Evolutionary conservation across 2,888 invertebrate species (phyloP).

Genomic region (Nomada fucata): DNA sequence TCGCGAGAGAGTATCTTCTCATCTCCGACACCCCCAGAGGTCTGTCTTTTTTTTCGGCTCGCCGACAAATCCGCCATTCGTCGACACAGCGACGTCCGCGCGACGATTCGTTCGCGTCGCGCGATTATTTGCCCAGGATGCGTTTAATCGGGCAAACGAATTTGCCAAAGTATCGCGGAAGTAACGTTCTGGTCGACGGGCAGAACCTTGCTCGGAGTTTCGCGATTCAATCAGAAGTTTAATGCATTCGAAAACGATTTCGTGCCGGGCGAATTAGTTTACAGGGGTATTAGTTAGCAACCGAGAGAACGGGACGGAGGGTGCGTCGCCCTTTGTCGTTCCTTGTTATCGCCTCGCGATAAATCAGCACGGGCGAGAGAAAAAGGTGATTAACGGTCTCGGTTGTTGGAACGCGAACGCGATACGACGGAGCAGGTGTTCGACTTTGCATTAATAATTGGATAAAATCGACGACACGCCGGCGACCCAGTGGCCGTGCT

Average conservation of each 20-base stretch:
- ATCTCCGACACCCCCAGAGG: conserved; percentile 4
- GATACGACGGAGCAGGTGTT: conserved; percentile 27
- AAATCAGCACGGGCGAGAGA: not conserved
- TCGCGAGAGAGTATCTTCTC: conserved; percentile 1
- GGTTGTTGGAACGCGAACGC: conserved; percentile 7
- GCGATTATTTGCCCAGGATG: not conserved
- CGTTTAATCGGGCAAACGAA: not conserved
- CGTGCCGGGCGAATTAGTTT: not conserved
- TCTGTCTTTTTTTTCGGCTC: not conserved
- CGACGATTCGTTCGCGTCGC: not conserved
- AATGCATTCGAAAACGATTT: conserved; percentile 33
- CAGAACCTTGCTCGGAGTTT: conserved; percentile 1
- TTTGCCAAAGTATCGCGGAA: not conserved
- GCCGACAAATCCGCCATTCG: not conserved
- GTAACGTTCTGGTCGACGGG: not conserved
- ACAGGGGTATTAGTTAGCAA: conserved; percentile 26
- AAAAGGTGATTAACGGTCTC: conserved; percentile 25
- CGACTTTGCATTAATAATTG: conserved; percentile 54
- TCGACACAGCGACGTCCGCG: not conserved
- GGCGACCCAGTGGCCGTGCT: not conserved
- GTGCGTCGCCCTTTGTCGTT: conserved; percentile 13
- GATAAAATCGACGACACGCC: conserved; percentile 26
- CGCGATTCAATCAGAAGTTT: conserved; percentile 39
- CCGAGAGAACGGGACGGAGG: not conserved
- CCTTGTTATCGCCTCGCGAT: conserved; percentile 9